These are phyloP conservation scores for Ceratosolen fusciceps DNA, from an alignment of 1,140 invertebrate species.

Conservation along the genomic window DNA sequence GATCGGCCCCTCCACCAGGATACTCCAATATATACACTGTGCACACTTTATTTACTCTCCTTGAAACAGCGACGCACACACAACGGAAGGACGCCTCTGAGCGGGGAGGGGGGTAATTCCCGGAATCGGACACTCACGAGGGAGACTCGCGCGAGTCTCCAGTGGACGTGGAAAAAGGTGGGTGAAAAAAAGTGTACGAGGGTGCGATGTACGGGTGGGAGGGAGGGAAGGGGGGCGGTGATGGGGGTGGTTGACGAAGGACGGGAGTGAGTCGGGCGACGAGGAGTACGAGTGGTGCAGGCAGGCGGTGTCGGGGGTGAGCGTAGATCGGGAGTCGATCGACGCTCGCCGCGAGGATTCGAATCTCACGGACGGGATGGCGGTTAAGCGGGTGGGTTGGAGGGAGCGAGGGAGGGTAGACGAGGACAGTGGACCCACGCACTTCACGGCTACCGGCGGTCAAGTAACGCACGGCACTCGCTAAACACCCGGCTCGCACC, in stretches of 20 bases:
- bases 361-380: background rate
- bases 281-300: background rate
- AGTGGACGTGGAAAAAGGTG: too few relatives aligned
- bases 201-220: too few relatives aligned
- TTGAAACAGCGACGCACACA: background rate
- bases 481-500: background rate
- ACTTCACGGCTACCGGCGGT: background rate
- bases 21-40: conserved; percentile 10
- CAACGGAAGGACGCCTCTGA: background rate
- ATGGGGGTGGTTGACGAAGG: background rate
- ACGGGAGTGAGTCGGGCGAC: too few relatives aligned
- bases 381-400: too few relatives aligned
- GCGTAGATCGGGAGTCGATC: too few relatives aligned
- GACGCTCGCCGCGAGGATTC: background rate
- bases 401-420: too few relatives aligned
- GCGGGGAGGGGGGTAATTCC: background rate
- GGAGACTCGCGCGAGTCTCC: too few relatives aligned
- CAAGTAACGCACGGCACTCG: too few relatives aligned
- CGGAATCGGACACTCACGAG: too few relatives aligned
- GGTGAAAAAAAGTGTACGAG: too few relatives aligned
- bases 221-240: background rate
- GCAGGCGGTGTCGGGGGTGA: background rate
- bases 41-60: conserved; percentile 18
- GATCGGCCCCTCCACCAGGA: background rate
- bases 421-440: background rate